These are phyloP conservation scores for Montipora capitata DNA, from an alignment of 92 coral and sea anemone genomes.

Conservation along the genomic window DNA sequence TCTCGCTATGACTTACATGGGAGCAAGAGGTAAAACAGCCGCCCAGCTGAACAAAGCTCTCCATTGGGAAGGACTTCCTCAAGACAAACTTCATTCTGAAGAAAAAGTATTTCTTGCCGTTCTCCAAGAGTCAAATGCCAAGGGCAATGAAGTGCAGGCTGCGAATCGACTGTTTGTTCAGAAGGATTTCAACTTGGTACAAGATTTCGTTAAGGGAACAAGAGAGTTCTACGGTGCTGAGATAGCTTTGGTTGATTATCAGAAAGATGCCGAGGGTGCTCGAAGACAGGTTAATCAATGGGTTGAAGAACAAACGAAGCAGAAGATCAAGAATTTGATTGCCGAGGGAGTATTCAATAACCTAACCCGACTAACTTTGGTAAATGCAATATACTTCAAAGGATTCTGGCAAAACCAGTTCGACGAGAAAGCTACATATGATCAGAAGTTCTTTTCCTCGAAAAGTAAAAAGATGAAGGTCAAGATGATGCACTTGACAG, in stretches of 20 bases:
- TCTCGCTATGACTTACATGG: constrained; percentile 91
- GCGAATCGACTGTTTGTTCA: constrained; percentile 91
- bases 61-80: constrained; percentile 78
- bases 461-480: constrained; percentile 59
- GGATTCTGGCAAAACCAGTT: constrained; percentile 90
- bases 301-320: constrained; percentile 92
- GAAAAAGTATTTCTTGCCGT: constrained; percentile 73
- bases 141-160: constrained; percentile 69
- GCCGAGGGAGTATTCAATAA: constrained; percentile 61
- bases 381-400: constrained; percentile 94
- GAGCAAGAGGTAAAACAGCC: constrained; percentile 92
- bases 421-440: constrained; percentile 50
- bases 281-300: constrained; percentile 82
- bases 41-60: constrained; percentile 82
- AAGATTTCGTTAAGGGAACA: constrained; percentile 77
- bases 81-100: constrained; percentile 68
- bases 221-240: constrained; percentile 80
- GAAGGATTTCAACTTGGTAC: constrained; percentile 68
- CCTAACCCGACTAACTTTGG: constrained; percentile 78
- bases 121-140: constrained; percentile 64
- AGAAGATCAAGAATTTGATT: constrained; percentile 81
- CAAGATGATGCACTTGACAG: constrained; percentile 84
- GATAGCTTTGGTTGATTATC: constrained; percentile 87
- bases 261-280: constrained; percentile 76
- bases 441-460: constrained; percentile 69